Evolutionary conservation across 2,888 invertebrate species (phyloP).

Genomic region (Stegophylla sp.): DNA sequence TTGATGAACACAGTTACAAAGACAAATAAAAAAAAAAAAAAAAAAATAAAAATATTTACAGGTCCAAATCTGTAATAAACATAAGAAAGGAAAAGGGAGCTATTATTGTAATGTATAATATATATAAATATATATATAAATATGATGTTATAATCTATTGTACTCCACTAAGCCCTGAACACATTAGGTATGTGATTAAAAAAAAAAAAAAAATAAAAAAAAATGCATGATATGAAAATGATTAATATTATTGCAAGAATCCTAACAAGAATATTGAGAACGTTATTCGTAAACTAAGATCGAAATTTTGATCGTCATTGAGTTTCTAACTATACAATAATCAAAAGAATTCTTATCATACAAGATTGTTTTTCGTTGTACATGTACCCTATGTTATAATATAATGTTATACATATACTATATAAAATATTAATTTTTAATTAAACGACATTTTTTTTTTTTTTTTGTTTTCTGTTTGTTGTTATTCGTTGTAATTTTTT

Average conservation of each 20-base stretch:
- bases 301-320: conserved; percentile 23
- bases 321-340: conserved; percentile 20
- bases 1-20: conserved; percentile 53
- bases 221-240: conserved; percentile 53
- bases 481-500: conserved; percentile 7
- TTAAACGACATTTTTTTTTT: conserved; percentile 2
- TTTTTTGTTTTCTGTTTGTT: conserved; percentile 29
- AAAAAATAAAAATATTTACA: conserved; percentile 8
- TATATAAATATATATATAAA: background rate
- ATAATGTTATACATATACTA: background rate
- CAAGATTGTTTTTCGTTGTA: conserved; percentile 29
- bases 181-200: conserved; percentile 56
- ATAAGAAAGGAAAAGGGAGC: conserved; percentile 13
- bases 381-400: conserved; percentile 15
- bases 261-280: conserved; percentile 20
- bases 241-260: conserved; percentile 52
- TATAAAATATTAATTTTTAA: conserved; percentile 1
- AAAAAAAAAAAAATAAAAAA: conserved; percentile 25
- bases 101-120: conserved; percentile 1
- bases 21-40: background rate
- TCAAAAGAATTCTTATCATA: background rate
- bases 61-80: background rate
- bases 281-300: background rate
- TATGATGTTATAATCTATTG: background rate
- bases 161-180: conserved; percentile 54